Evolutionary conservation across 2,797 vertebrate species (phyloP).

Genomic region (Arremon aurantiirostris): DNA sequence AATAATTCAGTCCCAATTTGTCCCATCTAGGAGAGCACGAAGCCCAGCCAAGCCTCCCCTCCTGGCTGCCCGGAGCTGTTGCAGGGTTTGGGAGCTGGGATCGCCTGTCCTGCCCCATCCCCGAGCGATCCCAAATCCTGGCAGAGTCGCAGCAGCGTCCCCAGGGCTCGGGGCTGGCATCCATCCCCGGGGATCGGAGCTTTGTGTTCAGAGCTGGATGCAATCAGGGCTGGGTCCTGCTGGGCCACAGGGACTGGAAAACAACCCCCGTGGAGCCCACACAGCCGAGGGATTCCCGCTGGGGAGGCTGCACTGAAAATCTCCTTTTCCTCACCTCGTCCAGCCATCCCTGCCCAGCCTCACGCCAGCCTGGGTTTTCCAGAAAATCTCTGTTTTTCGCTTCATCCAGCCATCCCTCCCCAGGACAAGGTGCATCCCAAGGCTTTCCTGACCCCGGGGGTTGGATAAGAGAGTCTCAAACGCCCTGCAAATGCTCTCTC

Average conservation of each 20-base stretch:
- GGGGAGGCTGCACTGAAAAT: neutral
- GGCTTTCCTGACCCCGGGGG: neutral
- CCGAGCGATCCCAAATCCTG: neutral
- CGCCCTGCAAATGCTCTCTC: neutral
- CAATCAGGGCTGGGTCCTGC: neutral
- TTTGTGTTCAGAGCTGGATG: neutral
- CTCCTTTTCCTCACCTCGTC: neutral
- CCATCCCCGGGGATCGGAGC: fast-evolving
- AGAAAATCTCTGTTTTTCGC: neutral
- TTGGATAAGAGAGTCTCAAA: neutral
- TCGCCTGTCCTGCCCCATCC: neutral
- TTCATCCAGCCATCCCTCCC: neutral
- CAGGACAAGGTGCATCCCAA: neutral
- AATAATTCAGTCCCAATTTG: conserved; percentile 73
- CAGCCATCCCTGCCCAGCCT: neutral
- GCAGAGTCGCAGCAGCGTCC: neutral
- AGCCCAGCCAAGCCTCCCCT: neutral
- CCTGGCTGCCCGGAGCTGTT: neutral
- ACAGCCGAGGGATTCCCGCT: fast-evolving
- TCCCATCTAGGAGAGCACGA: conserved; percentile 29
- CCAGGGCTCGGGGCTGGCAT: neutral
- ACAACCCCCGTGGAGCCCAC: neutral
- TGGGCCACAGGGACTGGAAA: neutral
- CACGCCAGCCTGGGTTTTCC: neutral
- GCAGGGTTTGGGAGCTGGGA: neutral